phyloP scores from a whole-genome alignment of 2,888 invertebrate genomes.

The Argynnis bischoffii region DNA sequence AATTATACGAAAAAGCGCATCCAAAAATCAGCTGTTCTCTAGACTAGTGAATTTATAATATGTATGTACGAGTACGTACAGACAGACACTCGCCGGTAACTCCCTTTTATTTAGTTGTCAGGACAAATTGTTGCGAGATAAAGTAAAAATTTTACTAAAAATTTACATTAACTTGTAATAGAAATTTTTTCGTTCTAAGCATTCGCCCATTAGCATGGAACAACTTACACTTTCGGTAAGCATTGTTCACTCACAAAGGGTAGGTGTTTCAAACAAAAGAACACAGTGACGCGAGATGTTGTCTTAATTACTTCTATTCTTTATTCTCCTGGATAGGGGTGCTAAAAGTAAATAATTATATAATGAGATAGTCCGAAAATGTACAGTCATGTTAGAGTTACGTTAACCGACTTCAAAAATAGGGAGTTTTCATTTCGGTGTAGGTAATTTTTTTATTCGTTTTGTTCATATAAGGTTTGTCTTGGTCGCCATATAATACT shows the following conservation, averaged over 20 bases:
- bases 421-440: no score
- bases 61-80: no score
- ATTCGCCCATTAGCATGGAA: slow-evolving; percentile 12
- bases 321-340: slow-evolving; percentile 4
- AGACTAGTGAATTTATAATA: no score
- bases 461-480: no score
- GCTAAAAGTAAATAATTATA: slow-evolving; percentile 15
- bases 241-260: slow-evolving; percentile 34
- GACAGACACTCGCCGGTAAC: no score
- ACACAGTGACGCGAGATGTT: slow-evolving; percentile 31
- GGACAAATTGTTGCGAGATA: background rate
- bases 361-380: slow-evolving; percentile 1
- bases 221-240: slow-evolving; percentile 29
- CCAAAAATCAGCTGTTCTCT: no score
- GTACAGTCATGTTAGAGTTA: background rate
- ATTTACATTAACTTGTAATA: slow-evolving; percentile 4
- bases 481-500: no score
- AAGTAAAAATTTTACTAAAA: background rate
- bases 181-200: slow-evolving; percentile 4
- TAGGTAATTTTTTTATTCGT: no score
- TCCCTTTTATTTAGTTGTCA: no score
- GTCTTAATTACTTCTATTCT: slow-evolving; percentile 35
- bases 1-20: no score
- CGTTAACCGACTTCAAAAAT: background rate
- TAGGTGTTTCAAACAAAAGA: slow-evolving; percentile 28